Percentiles rank a stretch among this genome's conserved stretches.
phyloP scores from a whole-genome alignment of 2,797 vertebrate genomes.

The Sardinella longiceps region DNA sequence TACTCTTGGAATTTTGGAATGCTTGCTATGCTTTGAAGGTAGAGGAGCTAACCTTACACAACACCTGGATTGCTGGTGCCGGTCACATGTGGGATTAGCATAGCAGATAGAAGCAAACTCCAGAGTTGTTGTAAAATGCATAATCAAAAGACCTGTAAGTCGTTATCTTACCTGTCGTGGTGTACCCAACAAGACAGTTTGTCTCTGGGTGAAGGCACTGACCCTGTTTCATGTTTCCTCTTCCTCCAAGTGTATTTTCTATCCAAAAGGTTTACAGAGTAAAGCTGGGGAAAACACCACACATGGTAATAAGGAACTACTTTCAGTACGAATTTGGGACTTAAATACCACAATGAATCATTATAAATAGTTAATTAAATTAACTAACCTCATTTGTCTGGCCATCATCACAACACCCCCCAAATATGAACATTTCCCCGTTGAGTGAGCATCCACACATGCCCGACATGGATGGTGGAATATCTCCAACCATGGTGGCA shows the following conservation, averaged over 20 bases:
- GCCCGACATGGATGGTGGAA: constrained; percentile 91
- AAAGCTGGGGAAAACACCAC: constrained; percentile 76
- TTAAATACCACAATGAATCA: neutral
- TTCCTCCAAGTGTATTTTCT: constrained; percentile 86
- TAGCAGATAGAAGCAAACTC: neutral
- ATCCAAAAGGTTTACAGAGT: constrained; percentile 84
- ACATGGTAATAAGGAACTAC: constrained; percentile 52
- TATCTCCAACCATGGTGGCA: constrained; percentile 84
- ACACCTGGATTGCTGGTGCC: neutral
- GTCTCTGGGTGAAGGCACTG: constrained; percentile 88
- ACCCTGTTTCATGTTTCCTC: constrained; percentile 75
- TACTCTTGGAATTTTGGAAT: neutral
- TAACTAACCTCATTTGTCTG: constrained; percentile 87
- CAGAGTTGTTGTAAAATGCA: neutral
- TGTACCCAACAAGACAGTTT: constrained; percentile 95
- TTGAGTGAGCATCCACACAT: constrained; percentile 85
- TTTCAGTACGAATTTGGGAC: neutral
- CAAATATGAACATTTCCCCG: constrained; percentile 89
- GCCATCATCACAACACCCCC: constrained; percentile 91
- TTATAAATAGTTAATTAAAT: neutral
- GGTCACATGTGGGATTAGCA: neutral
- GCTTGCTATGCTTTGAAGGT: constrained; percentile 6
- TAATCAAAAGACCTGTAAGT: neutral
- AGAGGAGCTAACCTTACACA: neutral
- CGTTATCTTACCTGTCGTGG: constrained; percentile 66